Base-by-base conservation (phyloP, 2,888 invertebrate species). In the Serrognathus titanus region DNA sequence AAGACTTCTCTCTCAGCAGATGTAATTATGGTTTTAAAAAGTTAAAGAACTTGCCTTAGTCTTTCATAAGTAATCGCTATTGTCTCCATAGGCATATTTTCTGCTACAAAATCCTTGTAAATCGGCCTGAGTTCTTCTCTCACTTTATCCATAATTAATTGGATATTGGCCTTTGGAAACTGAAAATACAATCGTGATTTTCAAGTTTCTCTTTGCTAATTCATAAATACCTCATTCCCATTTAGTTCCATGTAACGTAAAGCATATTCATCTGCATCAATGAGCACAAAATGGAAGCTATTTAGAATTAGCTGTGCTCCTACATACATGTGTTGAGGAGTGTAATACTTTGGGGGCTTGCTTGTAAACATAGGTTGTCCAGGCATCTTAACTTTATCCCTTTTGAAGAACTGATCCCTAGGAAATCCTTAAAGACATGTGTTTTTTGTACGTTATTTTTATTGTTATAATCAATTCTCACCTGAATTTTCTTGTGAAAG, bases 231-330 rank as follows among this genome's bases (percentile, higher is more conserved):
- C 83, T 91, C 84, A 55, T 83, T 77, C 54, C 85, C 79, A 75
- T 93, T 82, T 6, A 87, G 71, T 75, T 96, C 95, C 94, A 95
- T 89, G 71, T 92, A 95, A 43, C 88, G 83, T 49, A 94, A 77
- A 0, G 93, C 90, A 71, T 92, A 96, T 69, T 92, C 89, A 73
- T 97, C 96, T 1, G 94, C 93, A 1, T 87, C 86, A 1, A 85
- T 80, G 35, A 97, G 80, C 48, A 88, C 79, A 74, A 96, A 96
- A 47, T 86, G 77, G 69, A 92, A 93, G 63, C 86, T 85, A 71
- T 89, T 89, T 12, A 96, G 82, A 40, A 86, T 85, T 45, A 96
- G 69, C 45, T 83, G 84, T 16, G 90, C 89, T 1, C 96, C 96
- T 16, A 96, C 83, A 79, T 87, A 92, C 80, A 96, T 89, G 73